Evolutionary conservation across 1,140 invertebrate species (phyloP), one percentile per base, ranked within the genome.

Genomic region (Fopius arisanus): DNA sequence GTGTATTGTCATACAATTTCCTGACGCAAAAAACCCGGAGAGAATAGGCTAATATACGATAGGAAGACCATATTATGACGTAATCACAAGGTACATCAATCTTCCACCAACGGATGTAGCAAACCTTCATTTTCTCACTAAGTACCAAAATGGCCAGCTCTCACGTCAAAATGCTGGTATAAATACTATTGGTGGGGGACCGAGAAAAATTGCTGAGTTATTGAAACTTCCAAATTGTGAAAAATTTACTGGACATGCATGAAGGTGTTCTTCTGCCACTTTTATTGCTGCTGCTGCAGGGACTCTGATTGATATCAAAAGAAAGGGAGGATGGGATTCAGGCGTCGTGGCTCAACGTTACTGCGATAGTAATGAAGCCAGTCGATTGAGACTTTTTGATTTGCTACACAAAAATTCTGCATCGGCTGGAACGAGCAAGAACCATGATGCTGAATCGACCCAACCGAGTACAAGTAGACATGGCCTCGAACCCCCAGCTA

Each of bases 241-340:
- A n/a, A 5, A 37, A 31, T 66, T 31, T 19, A 31, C 14, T 14
- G 21, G 63, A 29, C 63, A 66, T 29, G 26, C 63, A 10, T 26
- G 63, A 26, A 66, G 63, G 26, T 26, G 21, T 28, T 66, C 63
- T 14, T 9, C 63, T 4, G 63, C 63, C 26, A 66, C 63, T 10
- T 29, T 66, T 66, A 26, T 66, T 12, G 63, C 63, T 66, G 29
- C 10, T 26, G 63, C 63, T 66, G 63, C 21, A n/a, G 63, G 63
- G 10, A 28, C 21, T 66, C 63, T 66, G 12, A 29, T 66, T 5
- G 63, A 23, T 19, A 26, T 66, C 10, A 66, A 66, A 66, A 16
- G 26, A n/a, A 66, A 28, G 21, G 63, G 63, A 23, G 26, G 26
- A 28, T 66, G 63, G 26, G 6, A 28, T 23, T 66, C 26, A 31